These are phyloP conservation scores for Hermaeophaga mercurialis DNA, from an alignment of 2,888 invertebrate species.

Conservation along the genomic window DNA sequence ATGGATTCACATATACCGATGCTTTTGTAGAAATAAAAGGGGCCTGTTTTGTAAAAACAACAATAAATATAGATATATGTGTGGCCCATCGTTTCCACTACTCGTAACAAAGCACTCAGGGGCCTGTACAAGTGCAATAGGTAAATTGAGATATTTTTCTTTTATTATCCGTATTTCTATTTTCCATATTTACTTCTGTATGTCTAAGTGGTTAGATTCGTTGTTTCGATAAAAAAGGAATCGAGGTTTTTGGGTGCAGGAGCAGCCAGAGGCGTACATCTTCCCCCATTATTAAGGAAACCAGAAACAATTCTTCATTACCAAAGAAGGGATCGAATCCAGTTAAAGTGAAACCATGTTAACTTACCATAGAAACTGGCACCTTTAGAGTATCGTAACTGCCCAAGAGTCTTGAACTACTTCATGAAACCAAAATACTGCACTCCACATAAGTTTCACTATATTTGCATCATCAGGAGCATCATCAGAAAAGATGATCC, in stretches of 20 bases:
- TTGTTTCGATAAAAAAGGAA: neutral
- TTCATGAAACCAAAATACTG: too few species aligned
- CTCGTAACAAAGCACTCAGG: constrained; percentile 27
- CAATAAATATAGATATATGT: constrained; percentile 26
- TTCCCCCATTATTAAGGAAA: too few species aligned
- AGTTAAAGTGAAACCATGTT: too few species aligned
- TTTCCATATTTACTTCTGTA: constrained; percentile 24
- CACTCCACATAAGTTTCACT: too few species aligned
- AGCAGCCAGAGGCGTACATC: neutral
- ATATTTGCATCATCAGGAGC: too few species aligned
- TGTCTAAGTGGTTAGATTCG: neutral
- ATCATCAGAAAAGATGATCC: too few species aligned
- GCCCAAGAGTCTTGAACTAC: too few species aligned
- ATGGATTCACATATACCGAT: constrained; percentile 11
- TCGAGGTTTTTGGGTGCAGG: neutral
- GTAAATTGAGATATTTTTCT: constrained; percentile 23
- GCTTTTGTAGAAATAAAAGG: constrained; percentile 30
- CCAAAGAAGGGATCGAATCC: too few species aligned
- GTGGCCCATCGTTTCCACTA: constrained; percentile 15
- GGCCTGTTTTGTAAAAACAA: constrained; percentile 28
- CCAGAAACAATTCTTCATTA: too few species aligned
- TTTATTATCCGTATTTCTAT: constrained; percentile 24
- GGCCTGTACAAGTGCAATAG: constrained; percentile 22
- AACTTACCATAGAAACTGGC: too few species aligned
- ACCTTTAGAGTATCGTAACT: too few species aligned